Conservation (phyloP, 2,888 invertebrate genomes). For the Acanthosepion lycidas region DNA sequence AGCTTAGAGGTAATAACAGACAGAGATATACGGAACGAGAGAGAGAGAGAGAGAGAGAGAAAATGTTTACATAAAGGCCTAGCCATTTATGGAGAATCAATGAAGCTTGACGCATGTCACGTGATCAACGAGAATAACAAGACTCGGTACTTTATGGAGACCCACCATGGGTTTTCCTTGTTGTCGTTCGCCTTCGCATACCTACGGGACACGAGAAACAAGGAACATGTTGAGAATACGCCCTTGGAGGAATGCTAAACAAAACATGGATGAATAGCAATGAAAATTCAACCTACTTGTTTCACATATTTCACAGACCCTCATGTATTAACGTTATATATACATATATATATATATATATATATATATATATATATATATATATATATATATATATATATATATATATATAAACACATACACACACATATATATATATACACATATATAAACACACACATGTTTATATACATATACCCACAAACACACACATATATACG, state of each 20-base stretch:
- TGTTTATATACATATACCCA: too few species aligned
- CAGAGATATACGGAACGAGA: background rate
- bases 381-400: background rate
- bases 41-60: conserved; percentile 5
- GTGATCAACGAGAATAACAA: background rate
- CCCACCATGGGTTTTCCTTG: background rate
- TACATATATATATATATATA: background rate
- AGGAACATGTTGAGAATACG: background rate
- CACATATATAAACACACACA: too few species aligned
- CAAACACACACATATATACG: background rate
- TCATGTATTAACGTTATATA: too few species aligned
- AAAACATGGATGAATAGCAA: conserved; percentile 1
- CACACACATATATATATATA: background rate
- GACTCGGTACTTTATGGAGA: background rate
- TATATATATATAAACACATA: background rate
- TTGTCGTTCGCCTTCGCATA: background rate
- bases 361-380: background rate
- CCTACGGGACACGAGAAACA: background rate
- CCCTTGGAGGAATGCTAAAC: background rate
- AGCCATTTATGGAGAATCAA: background rate
- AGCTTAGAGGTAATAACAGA: background rate
- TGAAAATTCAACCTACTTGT: background rate
- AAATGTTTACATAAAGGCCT: too few species aligned
- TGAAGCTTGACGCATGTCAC: background rate
- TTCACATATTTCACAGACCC: background rate